Percentiles rank a stretch among this genome's conserved stretches.
phyloP scores from a whole-genome alignment of 2,888 invertebrate genomes.

The Drosophila paucipuncta region DNA sequence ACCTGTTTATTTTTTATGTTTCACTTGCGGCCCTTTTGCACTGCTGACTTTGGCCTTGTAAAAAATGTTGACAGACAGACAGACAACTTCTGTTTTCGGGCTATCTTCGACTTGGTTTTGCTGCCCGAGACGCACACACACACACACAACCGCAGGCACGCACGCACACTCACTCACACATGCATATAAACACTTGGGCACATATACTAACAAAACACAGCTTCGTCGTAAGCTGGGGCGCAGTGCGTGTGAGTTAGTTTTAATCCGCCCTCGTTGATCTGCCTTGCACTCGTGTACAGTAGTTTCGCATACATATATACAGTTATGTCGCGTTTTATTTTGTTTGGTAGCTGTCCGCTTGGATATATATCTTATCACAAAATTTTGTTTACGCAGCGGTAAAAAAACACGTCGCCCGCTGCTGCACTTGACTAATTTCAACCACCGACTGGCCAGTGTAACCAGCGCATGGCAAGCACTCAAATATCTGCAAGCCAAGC shows the following conservation, averaged over 20 bases:
- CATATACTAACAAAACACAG: slow-evolving; percentile 32
- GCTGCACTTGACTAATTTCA: slow-evolving; percentile 56
- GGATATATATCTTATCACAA: slow-evolving; percentile 60
- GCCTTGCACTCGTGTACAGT: slow-evolving; percentile 4
- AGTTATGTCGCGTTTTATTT: slow-evolving; percentile 13
- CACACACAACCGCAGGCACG: slow-evolving; percentile 26
- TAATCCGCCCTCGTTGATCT: slow-evolving; percentile 15
- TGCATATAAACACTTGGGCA: slow-evolving; percentile 30
- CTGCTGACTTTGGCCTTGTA: slow-evolving; percentile 51
- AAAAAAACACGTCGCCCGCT: slow-evolving; percentile 42
- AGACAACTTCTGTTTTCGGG: slow-evolving; percentile 55
- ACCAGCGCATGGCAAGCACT: slow-evolving; percentile 16
- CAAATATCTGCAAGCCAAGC: slow-evolving; percentile 19
- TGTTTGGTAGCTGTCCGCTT: slow-evolving; percentile 9
- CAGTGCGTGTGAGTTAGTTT: slow-evolving; percentile 19
- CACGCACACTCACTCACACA: slow-evolving; percentile 27
- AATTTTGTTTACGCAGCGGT: slow-evolving; percentile 67
- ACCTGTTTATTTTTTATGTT: slow-evolving; percentile 3
- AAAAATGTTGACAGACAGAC: slow-evolving; percentile 57
- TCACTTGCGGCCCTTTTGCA: slow-evolving; percentile 3
- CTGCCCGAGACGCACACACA: slow-evolving; percentile 49
- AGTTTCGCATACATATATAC: slow-evolving; percentile 7
- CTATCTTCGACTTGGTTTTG: slow-evolving; percentile 51
- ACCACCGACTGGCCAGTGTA: slow-evolving; percentile 55
- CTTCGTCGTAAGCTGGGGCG: slow-evolving; percentile 46